Evolutionary conservation across 2,113 vertebrate genomes (phyloP), one percentile per base, ranked within the genome.

Genomic region (Cololabis saira): DNA sequence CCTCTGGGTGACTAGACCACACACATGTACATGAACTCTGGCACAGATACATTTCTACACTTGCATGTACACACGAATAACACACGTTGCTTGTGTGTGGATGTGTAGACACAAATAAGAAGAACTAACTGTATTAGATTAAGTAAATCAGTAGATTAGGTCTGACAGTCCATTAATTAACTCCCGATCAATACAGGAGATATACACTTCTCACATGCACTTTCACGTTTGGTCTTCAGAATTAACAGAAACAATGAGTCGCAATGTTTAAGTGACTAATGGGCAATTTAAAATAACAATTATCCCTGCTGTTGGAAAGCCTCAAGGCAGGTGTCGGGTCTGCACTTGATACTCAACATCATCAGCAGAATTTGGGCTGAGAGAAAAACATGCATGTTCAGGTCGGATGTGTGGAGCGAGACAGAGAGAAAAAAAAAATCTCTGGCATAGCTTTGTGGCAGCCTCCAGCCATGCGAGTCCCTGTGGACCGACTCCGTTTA

Each of bases 361-460:
- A 64, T 63, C 12, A 60, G 33, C 64, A 70, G 17, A 60, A 47
- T 62, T 63, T 66, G 45, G 51, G 18, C 54, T 62, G 17, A 44
- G 17, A 61, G 37, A 49, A 65, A 59, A 71, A 78, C 59, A 73
- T 4, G 33, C 57, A 61, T 40, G 71, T 70, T 0, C 24, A 63
- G 59, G 54, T 87, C 76, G 54, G 61, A 48, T 86, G 72, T 76
- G 83, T 82, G 10, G 10, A 37, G 33, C 5, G 10, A 37, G 33
- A 37, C 5, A 37, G 33, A 37, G 33, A 37, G 33, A 37, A 9
- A 37, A 9, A 37, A 9, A 90, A 91, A 95, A 91, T 82, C 91
- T 82, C 92, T 89, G 83, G 88, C 81, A 64, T 48, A 79, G 84
- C 81, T 84, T 81, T 84, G 89, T 87, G 84, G 82, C 72, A 67